Base-by-base conservation (phyloP, 2,113 vertebrate species). In the Mobula hypostoma region DNA sequence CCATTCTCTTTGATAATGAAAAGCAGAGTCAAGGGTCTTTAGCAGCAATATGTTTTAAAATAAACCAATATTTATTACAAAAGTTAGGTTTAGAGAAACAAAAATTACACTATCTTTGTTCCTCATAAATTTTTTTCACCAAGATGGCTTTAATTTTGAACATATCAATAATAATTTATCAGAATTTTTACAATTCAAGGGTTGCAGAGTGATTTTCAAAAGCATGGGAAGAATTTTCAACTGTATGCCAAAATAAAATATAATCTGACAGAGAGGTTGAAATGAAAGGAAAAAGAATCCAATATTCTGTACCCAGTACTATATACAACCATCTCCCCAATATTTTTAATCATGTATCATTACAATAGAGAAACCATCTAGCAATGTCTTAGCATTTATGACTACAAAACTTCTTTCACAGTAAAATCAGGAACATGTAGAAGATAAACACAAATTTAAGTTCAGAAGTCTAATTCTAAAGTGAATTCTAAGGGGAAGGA, bases 401-500 rank as follows among this genome's bases (percentile, higher is more conserved):
- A 72, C 48, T 48, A 40, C 72, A 48, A 36, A 93, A 8, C 3
- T 27, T 74, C 21, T 48, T 19, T 19, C 48, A 48, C 66, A 72
- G 68, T 14, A 74, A 72, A 74, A 24, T 32, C 40, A 66, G 63
- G 29, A 90, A 90, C 85, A 36, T 19, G 8, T 14, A 74, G 90
- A 24, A 24, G 68, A 93, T 40, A 40, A n/a, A 21, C 66, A 48
- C 21, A 32, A 92, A 68, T 40, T 72, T 72, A 93, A 36, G 24
- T 93, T 93, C 85, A 90, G 32, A 66, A 63, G 58, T 66, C 29
- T 90, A 36, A 90, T 32, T 90, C 90, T 40, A 93, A 40, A 24
- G 19, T 70, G 68, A 72, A 93, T 48, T 72, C 90, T 93, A 93
- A 48, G 36, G 36, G 68, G 90, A 93, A 93, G 66, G 68, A 17